Percentiles rank a stretch among this genome's conserved stretches.
These are phyloP conservation scores for Asobara japonica DNA, from an alignment of 1,140 invertebrate species.

Conservation along the genomic window DNA sequence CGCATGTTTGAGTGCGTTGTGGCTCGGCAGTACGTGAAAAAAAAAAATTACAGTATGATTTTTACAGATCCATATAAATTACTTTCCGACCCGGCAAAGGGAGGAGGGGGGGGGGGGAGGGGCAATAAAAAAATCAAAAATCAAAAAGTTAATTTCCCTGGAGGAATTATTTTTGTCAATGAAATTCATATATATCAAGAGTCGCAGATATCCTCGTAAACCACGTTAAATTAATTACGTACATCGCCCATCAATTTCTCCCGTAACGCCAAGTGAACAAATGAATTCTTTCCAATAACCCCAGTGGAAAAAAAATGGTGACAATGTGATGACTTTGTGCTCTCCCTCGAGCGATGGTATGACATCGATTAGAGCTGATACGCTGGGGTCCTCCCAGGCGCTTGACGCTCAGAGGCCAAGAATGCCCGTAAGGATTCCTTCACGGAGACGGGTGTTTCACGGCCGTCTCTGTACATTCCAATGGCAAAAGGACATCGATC, in stretches of 20 bases:
- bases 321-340: background rate
- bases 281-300: background rate
- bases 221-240: too few species aligned
- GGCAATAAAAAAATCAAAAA: too few species aligned
- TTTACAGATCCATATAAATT: too few species aligned
- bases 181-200: too few species aligned
- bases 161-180: too few species aligned
- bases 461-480: slow-evolving; percentile 54
- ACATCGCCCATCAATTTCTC: too few species aligned
- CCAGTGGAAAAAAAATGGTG: background rate
- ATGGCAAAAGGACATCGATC: slow-evolving; percentile 61
- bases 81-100: too few species aligned
- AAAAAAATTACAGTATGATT: too few species aligned
- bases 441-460: slow-evolving; percentile 38
- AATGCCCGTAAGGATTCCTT: slow-evolving; percentile 37
- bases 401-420: slow-evolving; percentile 21
- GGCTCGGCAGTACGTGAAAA: background rate
- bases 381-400: background rate
- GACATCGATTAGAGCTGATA: slow-evolving; percentile 18
- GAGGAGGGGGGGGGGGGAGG: too few species aligned
- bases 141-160: too few species aligned
- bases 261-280: background rate
- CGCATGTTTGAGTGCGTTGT: background rate
- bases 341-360: background rate
- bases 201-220: background rate